phyloP scores from a whole-genome alignment of 2,797 vertebrate species.

The Acanthornis magna region DNA sequence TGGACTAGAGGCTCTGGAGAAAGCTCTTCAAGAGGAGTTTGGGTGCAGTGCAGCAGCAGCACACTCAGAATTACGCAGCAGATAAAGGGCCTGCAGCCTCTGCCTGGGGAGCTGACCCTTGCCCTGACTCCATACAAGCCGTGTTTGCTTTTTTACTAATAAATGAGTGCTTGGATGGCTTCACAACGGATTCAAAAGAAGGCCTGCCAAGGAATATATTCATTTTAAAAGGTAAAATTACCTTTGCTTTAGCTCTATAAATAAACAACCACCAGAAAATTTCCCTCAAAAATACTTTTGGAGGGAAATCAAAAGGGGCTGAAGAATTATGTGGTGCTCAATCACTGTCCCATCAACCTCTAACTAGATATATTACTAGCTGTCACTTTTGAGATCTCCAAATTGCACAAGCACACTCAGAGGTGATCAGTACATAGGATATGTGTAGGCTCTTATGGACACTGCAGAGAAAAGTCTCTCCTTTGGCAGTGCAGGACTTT shows the following conservation, averaged over 20 bases:
- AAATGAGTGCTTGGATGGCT: not conserved
- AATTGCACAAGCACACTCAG: rapidly evolving
- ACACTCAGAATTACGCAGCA: not conserved
- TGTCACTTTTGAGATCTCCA: not conserved
- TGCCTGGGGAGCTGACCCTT: not conserved
- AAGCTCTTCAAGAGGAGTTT: not conserved
- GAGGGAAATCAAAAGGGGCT: too few relatives aligned
- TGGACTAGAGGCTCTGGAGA: not conserved
- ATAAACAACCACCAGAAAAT: not conserved
- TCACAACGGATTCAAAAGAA: not conserved
- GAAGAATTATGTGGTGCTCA: not conserved
- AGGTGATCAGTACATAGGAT: rapidly evolving
- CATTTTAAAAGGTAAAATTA: not conserved
- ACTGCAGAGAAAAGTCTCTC: not conserved
- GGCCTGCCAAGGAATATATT: not conserved
- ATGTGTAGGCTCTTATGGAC: rapidly evolving
- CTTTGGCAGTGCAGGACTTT: not conserved
- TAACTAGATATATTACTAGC: rapidly evolving
- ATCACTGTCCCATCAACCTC: not conserved
- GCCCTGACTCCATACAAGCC: not conserved
- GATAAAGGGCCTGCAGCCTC: not conserved
- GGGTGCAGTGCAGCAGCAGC: not conserved
- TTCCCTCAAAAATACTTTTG: not conserved
- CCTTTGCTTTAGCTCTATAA: too few relatives aligned
- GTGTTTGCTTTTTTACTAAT: not conserved